Evolutionary conservation across 2,888 invertebrate species (phyloP), one percentile per base, ranked within the genome.

Genomic region (Nesidiocoris tenuis): DNA sequence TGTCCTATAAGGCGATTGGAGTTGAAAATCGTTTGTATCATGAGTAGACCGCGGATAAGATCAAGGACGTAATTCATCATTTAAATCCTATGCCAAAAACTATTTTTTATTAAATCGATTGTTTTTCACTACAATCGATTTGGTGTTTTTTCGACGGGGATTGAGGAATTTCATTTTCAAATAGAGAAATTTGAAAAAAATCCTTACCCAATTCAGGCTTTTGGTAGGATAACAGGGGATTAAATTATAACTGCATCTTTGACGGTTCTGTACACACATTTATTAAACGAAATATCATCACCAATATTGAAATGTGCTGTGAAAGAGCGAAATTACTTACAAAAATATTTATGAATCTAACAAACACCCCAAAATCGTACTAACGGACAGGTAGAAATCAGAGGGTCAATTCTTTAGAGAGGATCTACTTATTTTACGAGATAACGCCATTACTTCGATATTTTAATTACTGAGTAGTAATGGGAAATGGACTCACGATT

Each of bases 321-420:
- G 68, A 72, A 76, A 66, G 61, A 25, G 64, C 65, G 16, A 66
- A 17, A 21, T 76, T 63, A 54, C 54, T 74, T 78, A 78, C 67
- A 78, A 78, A 78, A 78, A 78, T 78, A 76, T 78, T 61, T 72
- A 72, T 71, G 61, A 61, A 39, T 74, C 74, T 74, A 74, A 56
- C 64, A 74, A 74, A 74, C 63, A n/a, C 56, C 72, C n/a, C 63
- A 61, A 56, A 67, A 72, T 39, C 25, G 24, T 25, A 59, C 56
- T 56, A 67, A 59, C 25, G 57, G 59, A 59, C 59, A 59, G 57
- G n/a, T 24, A 67, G 55, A 67, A 54, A 39, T n/a, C n/a, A n/a
- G n/a, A n/a, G n/a, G n/a, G n/a, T n/a, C n/a, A n/a, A n/a, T n/a
- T n/a, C n/a, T n/a, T n/a, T n/a, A n/a, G n/a, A n/a, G n/a, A n/a